A percentile compares a stretch with the other conserved stretches of the same genome.
phyloP scores from a whole-genome alignment of 2,797 vertebrate genomes.

The Forpus xanthops region DNA sequence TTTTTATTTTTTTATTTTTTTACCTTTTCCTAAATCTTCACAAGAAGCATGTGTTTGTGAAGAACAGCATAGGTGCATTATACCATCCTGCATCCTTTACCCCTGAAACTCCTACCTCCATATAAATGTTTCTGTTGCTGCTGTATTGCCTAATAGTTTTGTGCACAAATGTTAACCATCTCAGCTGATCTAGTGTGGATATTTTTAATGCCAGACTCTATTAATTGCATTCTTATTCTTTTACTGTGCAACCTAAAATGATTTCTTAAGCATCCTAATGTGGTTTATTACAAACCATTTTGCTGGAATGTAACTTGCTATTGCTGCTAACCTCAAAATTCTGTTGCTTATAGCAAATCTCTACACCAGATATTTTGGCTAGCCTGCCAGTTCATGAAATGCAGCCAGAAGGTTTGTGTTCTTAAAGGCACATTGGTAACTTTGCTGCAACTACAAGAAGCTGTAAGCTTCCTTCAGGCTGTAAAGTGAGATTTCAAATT shows the following conservation, averaged over 20 bases:
- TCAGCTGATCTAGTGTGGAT: not conserved
- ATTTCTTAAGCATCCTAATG: not conserved
- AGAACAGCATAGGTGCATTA: not conserved
- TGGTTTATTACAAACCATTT: not conserved
- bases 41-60: not conserved
- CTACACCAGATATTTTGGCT: slow-evolving; percentile 11
- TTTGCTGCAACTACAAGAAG: slow-evolving; percentile 16
- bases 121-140: not conserved
- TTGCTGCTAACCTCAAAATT: not conserved
- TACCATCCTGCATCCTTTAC: not conserved
- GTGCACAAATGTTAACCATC: not conserved
- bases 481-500: not conserved
- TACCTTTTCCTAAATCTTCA: not conserved
- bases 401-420: not conserved
- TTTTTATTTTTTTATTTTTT: not conserved
- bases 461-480: not conserved
- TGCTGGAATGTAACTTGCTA: not conserved
- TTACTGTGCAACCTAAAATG: not conserved
- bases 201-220: not conserved
- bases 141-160: not conserved
- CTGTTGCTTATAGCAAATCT: slow-evolving; percentile 1
- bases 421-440: not conserved
- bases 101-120: not conserved
- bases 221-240: not conserved
- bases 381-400: not conserved